Evolutionary conservation across 1,140 invertebrate species (phyloP).

Genomic region (Tetragonula clypearis): DNA sequence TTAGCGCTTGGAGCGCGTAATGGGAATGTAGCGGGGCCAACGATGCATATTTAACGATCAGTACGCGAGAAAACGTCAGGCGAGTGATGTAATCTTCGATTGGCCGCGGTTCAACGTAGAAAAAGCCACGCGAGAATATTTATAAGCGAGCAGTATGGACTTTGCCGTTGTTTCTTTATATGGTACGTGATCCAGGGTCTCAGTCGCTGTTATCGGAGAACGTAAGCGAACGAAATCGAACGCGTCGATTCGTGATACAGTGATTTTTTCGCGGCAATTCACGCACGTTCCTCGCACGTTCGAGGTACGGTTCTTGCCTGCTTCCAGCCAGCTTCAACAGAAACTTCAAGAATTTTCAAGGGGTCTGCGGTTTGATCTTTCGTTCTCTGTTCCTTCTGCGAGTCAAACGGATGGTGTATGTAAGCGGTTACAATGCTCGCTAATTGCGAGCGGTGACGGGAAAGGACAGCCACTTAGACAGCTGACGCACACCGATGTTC

Average conservation of each 20-base stretch:
- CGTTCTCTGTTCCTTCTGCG: not conserved
- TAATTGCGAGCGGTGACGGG: not conserved
- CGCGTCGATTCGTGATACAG: no score
- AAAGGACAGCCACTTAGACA: not conserved
- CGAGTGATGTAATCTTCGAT: constrained; percentile 44
- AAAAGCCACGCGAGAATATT: constrained; percentile 30
- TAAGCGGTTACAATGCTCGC: not conserved
- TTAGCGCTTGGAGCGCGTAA: not conserved
- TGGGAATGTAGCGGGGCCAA: not conserved
- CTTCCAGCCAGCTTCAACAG: no score
- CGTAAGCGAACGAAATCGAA: constrained; percentile 20
- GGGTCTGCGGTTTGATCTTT: not conserved
- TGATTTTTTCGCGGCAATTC: not conserved
- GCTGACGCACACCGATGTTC: no score
- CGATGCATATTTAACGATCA: constrained; percentile 23
- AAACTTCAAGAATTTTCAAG: not conserved
- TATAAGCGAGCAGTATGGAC: constrained; percentile 17
- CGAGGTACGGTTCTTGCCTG: not conserved
- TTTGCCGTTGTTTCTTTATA: constrained; percentile 5
- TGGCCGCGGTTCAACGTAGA: not conserved
- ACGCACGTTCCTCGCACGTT: no score
- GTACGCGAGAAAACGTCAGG: constrained; percentile 22
- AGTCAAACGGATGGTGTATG: not conserved
- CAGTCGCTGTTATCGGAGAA: not conserved
- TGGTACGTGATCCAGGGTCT: not conserved